Percentiles rank a stretch among this genome's conserved stretches.
These are phyloP conservation scores for Lagocephalus sceleratus DNA, from an alignment of 2,797 vertebrate genomes.

Conservation along the genomic window DNA sequence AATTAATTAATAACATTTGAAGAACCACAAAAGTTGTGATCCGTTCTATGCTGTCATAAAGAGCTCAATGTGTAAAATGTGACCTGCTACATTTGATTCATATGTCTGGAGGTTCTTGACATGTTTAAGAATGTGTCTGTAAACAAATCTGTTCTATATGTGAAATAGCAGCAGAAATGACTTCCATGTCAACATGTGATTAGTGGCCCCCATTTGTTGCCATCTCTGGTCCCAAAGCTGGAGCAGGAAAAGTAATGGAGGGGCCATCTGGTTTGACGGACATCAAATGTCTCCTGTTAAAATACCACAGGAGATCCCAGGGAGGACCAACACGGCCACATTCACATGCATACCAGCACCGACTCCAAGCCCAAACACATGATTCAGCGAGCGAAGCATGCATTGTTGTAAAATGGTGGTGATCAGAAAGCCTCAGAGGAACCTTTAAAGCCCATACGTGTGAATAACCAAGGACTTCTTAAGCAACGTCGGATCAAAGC, in stretches of 20 bases:
- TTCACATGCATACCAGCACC: constrained; percentile 44
- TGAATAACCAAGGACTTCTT: constrained; percentile 22
- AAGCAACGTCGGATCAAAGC: constrained; percentile 26
- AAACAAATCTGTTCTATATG: constrained; percentile 54
- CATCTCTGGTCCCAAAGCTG: constrained; percentile 40
- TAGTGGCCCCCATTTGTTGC: constrained; percentile 44
- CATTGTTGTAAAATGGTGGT: constrained; percentile 50
- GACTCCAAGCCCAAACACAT: constrained; percentile 44
- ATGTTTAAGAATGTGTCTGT: constrained; percentile 18
- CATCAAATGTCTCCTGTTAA: constrained; percentile 48
- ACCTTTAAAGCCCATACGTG: constrained; percentile 33
- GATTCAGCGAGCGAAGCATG: constrained; percentile 49
- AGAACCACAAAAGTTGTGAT: too few relatives aligned
- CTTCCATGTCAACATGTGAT: constrained; percentile 53
- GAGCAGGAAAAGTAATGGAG: constrained; percentile 41
- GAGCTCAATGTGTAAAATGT: neutral
- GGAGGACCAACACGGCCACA: constrained; percentile 38
- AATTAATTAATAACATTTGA: too few relatives aligned
- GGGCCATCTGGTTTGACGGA: constrained; percentile 57
- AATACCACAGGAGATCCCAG: constrained; percentile 37
- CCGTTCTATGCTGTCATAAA: too few relatives aligned
- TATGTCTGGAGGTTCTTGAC: constrained; percentile 14
- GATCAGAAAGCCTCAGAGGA: constrained; percentile 45
- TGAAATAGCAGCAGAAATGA: constrained; percentile 31
- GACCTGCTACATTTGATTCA: constrained; percentile 5